Base-by-base conservation (phyloP, 2,888 invertebrate genomes). In the Eupithecia inturbata region DNA sequence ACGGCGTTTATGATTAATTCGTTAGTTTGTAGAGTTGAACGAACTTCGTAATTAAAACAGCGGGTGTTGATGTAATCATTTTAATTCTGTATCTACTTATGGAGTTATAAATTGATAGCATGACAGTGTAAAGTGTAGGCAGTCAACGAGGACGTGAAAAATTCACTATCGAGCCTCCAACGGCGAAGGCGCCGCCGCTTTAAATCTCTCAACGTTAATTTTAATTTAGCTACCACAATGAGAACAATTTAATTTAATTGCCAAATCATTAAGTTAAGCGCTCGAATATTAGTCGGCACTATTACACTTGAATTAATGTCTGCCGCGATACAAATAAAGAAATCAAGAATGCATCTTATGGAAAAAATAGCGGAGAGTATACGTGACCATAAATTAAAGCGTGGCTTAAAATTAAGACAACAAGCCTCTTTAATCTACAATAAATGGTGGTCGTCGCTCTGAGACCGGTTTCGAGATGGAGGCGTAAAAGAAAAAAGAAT, bases 401-500 rank as follows among this genome's bases (percentile, higher is more conserved):
- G 89, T 90, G 91, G 91, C 91, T 95, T 92, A 94, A 94, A 95
- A 95, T 95, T 94, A 94, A 95, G 95, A 95, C 95, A 95, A 95
- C 94, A 94, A 94, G 92, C 90, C 93, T 94, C 92, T 94, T 95
- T 95, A 95, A 95, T 95, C 94, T 94, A 94, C 93, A 94, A 94
- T 94, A 94, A 94, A 94, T 94, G 94, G 91, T 91, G 90, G 92
- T 91, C 92, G 92, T 90, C 92, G 26, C 89, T 88, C 87, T 82
- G 85, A 90, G 92, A 94, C 93, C 94, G 93, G 94, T 94, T 94
- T 82, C 81, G 88, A 92, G 93, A 91, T 89, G 91, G 90, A 92
- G 92, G 92, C 91, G 91, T 89, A 92, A 93, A 91, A 88, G 89
- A 93, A 85, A 93, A 94, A 93, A 92, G 89, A 92, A 92, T 92